Percentiles rank a stretch among this genome's conserved stretches.
These are phyloP conservation scores for Xanthia icteritia DNA, from an alignment of 2,888 invertebrate genomes.

Conservation along the genomic window DNA sequence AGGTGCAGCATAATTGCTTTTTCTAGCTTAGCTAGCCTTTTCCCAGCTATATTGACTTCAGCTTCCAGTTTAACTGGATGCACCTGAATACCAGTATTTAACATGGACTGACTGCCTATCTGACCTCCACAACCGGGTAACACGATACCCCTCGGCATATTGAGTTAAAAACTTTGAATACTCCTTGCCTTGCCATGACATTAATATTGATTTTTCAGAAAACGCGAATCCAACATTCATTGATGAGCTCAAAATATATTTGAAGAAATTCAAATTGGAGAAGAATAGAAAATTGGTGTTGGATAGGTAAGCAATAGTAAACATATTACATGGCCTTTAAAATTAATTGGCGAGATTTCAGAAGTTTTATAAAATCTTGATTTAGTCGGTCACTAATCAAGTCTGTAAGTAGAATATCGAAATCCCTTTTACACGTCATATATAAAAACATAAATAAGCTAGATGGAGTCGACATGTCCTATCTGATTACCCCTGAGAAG, in stretches of 20 bases:
- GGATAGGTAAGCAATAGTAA: slow-evolving; percentile 76
- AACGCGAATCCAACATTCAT: slow-evolving; percentile 73
- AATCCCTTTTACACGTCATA: no score
- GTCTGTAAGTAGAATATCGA: no score
- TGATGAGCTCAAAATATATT: slow-evolving; percentile 81
- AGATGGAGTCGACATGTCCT: no score
- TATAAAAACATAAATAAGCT: no score
- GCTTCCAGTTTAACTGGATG: no score
- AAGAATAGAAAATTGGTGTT: slow-evolving; percentile 84
- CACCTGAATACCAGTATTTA: no score
- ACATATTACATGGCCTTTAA: not conserved
- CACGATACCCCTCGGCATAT: not conserved
- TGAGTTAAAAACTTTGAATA: not conserved
- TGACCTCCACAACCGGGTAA: not conserved
- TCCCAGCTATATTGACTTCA: no score
- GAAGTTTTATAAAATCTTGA: not conserved
- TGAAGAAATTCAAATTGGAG: slow-evolving; percentile 83
- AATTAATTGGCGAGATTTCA: no score
- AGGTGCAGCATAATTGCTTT: no score
- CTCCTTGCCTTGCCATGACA: not conserved
- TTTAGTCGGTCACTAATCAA: no score
- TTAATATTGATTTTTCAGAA: slow-evolving; percentile 70
- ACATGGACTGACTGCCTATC: not conserved
- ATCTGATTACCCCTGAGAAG: no score
- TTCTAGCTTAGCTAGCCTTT: no score